phyloP scores from a whole-genome alignment of 1,140 invertebrate species.

The Tetraneura akinire region DNA sequence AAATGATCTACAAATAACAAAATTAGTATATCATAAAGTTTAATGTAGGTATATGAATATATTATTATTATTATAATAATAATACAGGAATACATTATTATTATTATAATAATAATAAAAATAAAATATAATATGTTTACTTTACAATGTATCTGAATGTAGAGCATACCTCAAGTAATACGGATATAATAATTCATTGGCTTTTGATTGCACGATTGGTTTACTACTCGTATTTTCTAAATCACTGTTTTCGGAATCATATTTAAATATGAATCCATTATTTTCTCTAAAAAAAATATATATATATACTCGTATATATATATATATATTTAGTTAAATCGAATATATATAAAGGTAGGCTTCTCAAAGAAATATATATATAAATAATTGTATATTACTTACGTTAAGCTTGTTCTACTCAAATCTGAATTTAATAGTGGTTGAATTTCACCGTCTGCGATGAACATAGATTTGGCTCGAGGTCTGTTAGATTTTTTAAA shows the following conservation, averaged over 20 bases:
- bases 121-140: constrained; percentile 15
- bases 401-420: constrained; percentile 47
- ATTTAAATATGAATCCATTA: constrained; percentile 51
- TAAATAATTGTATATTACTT: background rate
- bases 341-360: too few species aligned
- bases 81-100: too few species aligned
- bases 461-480: constrained; percentile 4
- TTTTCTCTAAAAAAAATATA: constrained; percentile 17
- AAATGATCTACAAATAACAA: constrained; percentile 25
- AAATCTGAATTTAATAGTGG: constrained; percentile 51
- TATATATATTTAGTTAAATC: too few species aligned
- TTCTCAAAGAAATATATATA: too few species aligned
- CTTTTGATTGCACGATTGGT: constrained; percentile 7
- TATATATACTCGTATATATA: too few species aligned
- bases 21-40: background rate
- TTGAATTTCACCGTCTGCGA: constrained; percentile 29
- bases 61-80: too few species aligned
- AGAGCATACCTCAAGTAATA: constrained; percentile 48
- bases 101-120: constrained; percentile 23
- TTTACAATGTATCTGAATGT: constrained; percentile 34
- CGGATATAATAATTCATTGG: constrained; percentile 43
- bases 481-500: constrained; percentile 39
- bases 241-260: constrained; percentile 51
- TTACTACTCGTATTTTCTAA: constrained; percentile 46
- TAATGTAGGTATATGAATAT: background rate